A percentile compares a stretch with the other conserved stretches of the same genome.
phyloP scores from a whole-genome alignment of 1,140 invertebrate species.

The Acromyrmex echinatior region DNA sequence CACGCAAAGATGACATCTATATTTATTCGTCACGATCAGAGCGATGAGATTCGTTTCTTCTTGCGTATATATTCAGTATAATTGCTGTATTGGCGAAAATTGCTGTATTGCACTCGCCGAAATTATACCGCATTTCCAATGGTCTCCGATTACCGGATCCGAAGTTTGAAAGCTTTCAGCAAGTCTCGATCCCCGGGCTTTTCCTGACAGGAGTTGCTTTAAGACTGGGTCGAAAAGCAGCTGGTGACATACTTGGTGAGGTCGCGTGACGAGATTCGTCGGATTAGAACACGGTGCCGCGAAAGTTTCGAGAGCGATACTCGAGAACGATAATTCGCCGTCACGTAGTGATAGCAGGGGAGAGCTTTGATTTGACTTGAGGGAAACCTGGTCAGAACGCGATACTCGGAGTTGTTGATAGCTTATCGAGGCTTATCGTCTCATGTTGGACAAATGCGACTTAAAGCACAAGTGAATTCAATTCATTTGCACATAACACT shows the following conservation, averaged over 20 bases:
- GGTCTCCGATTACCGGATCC: not conserved
- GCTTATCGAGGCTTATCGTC: conserved; percentile 50
- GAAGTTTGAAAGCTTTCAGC: conserved; percentile 7
- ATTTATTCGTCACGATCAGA: not conserved
- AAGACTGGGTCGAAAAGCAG: conserved; percentile 49
- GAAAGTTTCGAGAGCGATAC: conserved; percentile 56
- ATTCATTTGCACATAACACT: not conserved
- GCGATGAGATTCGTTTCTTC: not conserved
- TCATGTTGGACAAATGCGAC: conserved; percentile 23
- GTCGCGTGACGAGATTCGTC: conserved; percentile 54
- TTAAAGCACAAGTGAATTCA: conserved; percentile 15
- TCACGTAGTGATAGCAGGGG: conserved; percentile 40
- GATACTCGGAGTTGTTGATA: conserved; percentile 54
- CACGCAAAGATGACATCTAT: not conserved
- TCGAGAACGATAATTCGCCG: conserved; percentile 54
- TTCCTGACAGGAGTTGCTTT: conserved; percentile 4
- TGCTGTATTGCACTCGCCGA: not conserved
- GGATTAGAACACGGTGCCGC: conserved; percentile 48
- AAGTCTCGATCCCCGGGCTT: conserved; percentile 8
- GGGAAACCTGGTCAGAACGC: conserved; percentile 1
- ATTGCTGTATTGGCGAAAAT: not conserved
- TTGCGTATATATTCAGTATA: not conserved
- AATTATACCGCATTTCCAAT: not conserved
- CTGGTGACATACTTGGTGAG: conserved; percentile 46
- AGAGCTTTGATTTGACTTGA: conserved; percentile 44